Percentiles rank a stretch among this genome's conserved stretches.
phyloP scores from a whole-genome alignment of 2,797 vertebrate species.

The Apogon talboti region DNA sequence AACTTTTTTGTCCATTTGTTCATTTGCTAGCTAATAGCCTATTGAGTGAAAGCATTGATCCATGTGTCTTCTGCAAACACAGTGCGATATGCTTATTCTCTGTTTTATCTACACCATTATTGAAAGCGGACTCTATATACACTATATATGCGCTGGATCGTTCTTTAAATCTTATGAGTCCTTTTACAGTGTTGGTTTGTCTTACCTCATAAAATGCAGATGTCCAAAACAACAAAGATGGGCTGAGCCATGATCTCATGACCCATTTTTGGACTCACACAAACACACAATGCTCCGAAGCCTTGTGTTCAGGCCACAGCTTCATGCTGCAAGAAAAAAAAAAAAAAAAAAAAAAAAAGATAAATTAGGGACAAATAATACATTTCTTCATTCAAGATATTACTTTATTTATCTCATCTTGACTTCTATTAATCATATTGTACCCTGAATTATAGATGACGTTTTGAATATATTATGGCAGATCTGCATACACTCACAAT shows the following conservation, averaged over 20 bases:
- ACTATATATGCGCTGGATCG: not conserved
- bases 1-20: slow-evolving; percentile 31
- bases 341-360: no score
- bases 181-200: slow-evolving; percentile 7
- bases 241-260: slow-evolving; percentile 33
- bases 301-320: not conserved
- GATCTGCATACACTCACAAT: not conserved
- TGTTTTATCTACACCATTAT: slow-evolving; percentile 12
- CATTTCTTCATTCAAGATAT: not conserved
- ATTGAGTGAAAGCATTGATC: slow-evolving; percentile 39
- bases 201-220: slow-evolving; percentile 12
- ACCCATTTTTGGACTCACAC: slow-evolving; percentile 30
- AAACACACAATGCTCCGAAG: not conserved
- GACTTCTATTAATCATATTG: not conserved
- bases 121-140: slow-evolving; percentile 10
- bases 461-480: no score
- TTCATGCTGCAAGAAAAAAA: not conserved
- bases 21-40: slow-evolving; percentile 33
- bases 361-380: not conserved
- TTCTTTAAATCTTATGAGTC: not conserved
- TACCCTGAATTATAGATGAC: not conserved
- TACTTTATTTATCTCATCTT: not conserved
- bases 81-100: slow-evolving; percentile 2
- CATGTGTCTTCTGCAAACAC: slow-evolving; percentile 41
- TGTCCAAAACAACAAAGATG: slow-evolving; percentile 16